Conservation (phyloP, 2,113 vertebrate genomes). For the Heptranchias perlo region DNA sequence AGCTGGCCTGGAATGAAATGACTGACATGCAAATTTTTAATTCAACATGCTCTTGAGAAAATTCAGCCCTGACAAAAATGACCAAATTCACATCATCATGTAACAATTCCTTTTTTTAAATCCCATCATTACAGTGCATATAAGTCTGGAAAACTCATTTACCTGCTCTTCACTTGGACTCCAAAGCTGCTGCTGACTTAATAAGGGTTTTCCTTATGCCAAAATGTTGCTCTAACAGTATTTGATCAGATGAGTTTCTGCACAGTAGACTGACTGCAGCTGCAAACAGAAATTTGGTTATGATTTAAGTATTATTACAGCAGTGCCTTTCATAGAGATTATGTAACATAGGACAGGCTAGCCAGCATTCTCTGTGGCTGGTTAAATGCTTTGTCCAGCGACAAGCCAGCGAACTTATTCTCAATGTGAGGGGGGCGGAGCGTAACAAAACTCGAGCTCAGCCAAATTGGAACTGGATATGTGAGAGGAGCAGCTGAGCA, state of each 20-base stretch:
- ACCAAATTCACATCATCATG: not conserved
- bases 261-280: not conserved
- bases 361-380: not conserved
- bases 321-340: not conserved
- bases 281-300: not conserved
- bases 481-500: not conserved
- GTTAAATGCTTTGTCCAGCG: not conserved
- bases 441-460: not conserved
- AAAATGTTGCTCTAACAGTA: not conserved
- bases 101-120: not conserved
- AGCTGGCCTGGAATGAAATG: not conserved
- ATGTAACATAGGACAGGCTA: too few species aligned
- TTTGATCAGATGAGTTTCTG: not conserved
- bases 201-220: not conserved
- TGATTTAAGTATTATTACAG: not conserved
- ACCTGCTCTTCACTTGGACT: not conserved
- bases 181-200: not conserved
- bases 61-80: not conserved
- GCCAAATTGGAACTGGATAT: not conserved
- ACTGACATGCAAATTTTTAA: not conserved
- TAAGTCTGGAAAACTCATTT: not conserved
- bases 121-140: not conserved
- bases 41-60: not conserved
- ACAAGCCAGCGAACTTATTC: too few species aligned
- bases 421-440: not conserved